Evolutionary conservation across 2,113 vertebrate genomes (phyloP).

Genomic region (Pipa parva): DNA sequence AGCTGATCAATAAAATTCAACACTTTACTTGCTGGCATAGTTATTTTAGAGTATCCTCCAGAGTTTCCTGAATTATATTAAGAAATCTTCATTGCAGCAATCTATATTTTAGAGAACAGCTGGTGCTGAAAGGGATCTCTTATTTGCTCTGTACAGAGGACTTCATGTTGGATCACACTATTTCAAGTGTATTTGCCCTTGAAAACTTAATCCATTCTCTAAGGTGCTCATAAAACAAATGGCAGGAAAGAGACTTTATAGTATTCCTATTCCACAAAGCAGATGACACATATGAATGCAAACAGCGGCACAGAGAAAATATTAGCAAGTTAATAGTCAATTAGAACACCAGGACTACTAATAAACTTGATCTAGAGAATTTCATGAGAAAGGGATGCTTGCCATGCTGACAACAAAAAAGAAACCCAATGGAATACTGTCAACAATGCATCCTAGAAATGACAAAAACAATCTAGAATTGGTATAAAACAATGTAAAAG

Average conservation of each 20-base stretch:
- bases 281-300: constrained; percentile 42
- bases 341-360: constrained; percentile 15
- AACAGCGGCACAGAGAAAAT: constrained; percentile 27
- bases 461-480: neutral
- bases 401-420: neutral
- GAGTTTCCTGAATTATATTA: constrained; percentile 98
- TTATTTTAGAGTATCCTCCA: constrained; percentile 95
- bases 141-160: constrained; percentile 81
- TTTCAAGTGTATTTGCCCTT: constrained; percentile 89
- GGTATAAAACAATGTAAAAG: neutral
- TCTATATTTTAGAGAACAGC: constrained; percentile 97
- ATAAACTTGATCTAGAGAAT: neutral
- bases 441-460: neutral
- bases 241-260: constrained; percentile 30
- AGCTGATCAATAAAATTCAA: constrained; percentile 97
- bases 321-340: constrained; percentile 14
- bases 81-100: constrained; percentile 90
- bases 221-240: constrained; percentile 45
- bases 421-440: neutral
- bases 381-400: neutral
- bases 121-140: constrained; percentile 92
- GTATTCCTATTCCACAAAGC: constrained; percentile 47
- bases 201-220: constrained; percentile 57
- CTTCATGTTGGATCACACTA: constrained; percentile 78
- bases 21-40: constrained; percentile 93